Base-by-base conservation (phyloP, 2,797 vertebrate genomes). In the Pterois miles region DNA sequence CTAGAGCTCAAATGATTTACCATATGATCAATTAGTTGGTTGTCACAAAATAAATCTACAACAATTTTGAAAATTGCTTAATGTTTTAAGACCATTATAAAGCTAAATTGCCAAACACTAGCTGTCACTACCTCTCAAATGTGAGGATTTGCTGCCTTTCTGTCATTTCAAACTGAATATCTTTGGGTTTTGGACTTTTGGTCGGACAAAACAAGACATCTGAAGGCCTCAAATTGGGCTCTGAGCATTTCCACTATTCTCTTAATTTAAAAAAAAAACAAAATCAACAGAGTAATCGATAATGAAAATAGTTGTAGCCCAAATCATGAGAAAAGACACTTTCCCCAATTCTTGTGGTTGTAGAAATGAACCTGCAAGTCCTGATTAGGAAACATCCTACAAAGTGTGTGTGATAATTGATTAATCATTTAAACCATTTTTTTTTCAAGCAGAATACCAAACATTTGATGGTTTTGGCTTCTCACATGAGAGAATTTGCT, bases 21-120 rank as follows among this genome's bases (percentile, higher is more conserved):
- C 8, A 48, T 9, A 36, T 23, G 13, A 36, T 31, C 5, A 11
- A 18, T 43, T 8, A 13, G 16, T 7, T 1, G 20, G 38, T 14
- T 0, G 6, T 6, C 59, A 1, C 1, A 11, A 63, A 29, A 0
- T 48, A 48, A 48, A 48, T 0, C 0, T 6, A 48, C 8, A 9
- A 48, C 40, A 18, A 43, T 43, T 43, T 43, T 14, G 16, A 43
- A 18, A 18, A 66, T 36, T 1, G 0, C 13, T 67, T 43, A 14
- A 33, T 65, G 0, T 13, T 69, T 57, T 10, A 22, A 23, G 8
- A 2, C 14, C 12, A 40, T 1, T 0, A 38, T 52, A 5, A 62
- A 29, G 12, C 31, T n/a, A 22, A 27, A 23, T 2, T 7, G 0
- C 14, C 31, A 71, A 34, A n/a, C 5, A 1, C 18, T 36, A 1